phyloP scores from a whole-genome alignment of 2,797 vertebrate genomes.

The Mallotus villosus region DNA sequence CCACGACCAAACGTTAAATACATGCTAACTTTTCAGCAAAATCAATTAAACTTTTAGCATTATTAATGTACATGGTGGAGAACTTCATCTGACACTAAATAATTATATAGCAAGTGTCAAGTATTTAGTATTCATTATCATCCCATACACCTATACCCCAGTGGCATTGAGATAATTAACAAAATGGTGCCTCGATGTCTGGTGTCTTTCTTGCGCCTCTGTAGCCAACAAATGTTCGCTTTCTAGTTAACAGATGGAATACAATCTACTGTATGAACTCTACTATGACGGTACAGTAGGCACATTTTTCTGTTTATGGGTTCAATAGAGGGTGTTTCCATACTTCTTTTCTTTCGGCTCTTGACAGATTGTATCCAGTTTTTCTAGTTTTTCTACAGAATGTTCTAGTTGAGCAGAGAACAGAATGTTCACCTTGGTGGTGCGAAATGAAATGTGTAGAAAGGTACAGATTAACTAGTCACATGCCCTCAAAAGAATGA shows the following conservation, averaged over 20 bases:
- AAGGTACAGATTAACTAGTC: slow-evolving; percentile 47
- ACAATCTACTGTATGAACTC: too few relatives aligned
- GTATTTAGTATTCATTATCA: slow-evolving; percentile 4
- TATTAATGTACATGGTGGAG: slow-evolving; percentile 5
- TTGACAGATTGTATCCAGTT: slow-evolving; percentile 47
- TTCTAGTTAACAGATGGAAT: not conserved
- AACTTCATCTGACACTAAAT: not conserved
- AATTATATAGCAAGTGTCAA: not conserved
- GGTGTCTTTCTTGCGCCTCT: not conserved
- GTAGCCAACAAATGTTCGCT: not conserved
- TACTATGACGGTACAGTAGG: too few relatives aligned
- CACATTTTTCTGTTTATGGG: not conserved
- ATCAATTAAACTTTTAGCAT: slow-evolving; percentile 29
- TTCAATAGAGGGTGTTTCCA: slow-evolving; percentile 5
- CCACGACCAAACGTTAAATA: too few relatives aligned
- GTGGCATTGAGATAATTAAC: slow-evolving; percentile 1
- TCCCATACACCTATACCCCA: not conserved
- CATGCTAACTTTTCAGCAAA: slow-evolving; percentile 17
- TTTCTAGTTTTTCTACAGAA: slow-evolving; percentile 62
- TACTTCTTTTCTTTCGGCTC: slow-evolving; percentile 15
- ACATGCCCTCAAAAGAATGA: slow-evolving; percentile 40
- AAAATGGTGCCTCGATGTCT: slow-evolving; percentile 1
- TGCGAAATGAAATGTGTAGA: slow-evolving; percentile 43
- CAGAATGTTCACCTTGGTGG: slow-evolving; percentile 54
- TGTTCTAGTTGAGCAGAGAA: slow-evolving; percentile 53